Evolutionary conservation across 1,140 invertebrate genomes (phyloP).

Genomic region (Triops longicaudatus): DNA sequence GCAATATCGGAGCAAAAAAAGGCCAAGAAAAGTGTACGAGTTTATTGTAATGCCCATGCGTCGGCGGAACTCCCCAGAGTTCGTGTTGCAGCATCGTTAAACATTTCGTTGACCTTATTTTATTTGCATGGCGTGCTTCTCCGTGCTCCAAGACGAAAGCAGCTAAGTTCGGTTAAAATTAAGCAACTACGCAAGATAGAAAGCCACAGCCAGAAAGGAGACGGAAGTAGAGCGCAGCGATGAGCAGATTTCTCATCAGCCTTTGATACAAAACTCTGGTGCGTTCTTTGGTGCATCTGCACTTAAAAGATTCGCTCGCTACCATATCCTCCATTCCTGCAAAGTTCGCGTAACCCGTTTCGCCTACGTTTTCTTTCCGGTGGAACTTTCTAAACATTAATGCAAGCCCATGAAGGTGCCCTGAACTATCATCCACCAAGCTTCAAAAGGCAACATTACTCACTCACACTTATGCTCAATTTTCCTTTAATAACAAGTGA

Average conservation of each 20-base stretch:
- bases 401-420: no score
- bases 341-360: no score
- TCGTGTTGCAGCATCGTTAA: constrained; percentile 10
- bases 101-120: neutral
- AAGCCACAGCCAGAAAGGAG: neutral
- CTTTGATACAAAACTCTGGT: neutral
- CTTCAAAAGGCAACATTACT: no score
- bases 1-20: neutral
- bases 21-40: neutral
- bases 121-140: neutral
- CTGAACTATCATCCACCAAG: no score
- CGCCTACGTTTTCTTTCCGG: no score
- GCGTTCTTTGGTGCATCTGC: neutral
- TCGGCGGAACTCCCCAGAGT: neutral
- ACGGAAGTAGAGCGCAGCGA: neutral
- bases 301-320: neutral
- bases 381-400: no score
- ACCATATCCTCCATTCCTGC: no score
- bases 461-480: no score
- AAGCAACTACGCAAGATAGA: constrained; percentile 1
- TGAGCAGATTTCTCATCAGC: neutral
- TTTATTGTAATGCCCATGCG: constrained; percentile 6
- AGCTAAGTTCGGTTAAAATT: neutral
- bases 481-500: no score
- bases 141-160: neutral